phyloP scores from a whole-genome alignment of 2,113 vertebrate genomes.

The Nannobrachium achirus region DNA sequence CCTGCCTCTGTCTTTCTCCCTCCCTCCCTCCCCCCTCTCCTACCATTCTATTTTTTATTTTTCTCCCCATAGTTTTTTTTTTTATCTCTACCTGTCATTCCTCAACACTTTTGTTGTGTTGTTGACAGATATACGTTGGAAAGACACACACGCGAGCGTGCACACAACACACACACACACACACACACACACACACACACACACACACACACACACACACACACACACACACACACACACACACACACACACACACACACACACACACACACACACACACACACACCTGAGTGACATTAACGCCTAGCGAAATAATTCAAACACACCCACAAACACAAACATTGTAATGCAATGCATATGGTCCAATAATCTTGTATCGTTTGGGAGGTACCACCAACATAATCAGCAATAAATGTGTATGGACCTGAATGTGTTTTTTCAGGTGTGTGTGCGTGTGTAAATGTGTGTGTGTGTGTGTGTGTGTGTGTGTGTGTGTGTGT shows the following conservation, averaged over 20 bases:
- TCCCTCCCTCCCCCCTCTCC: not conserved
- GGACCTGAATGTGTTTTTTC: not conserved
- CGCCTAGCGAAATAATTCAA: not conserved
- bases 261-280: constrained; percentile 1
- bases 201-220: not conserved
- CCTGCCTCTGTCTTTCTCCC: constrained; percentile 21
- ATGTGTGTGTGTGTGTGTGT: not conserved
- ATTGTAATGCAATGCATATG: not conserved
- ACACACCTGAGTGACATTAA: constrained; percentile 10
- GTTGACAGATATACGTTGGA: not conserved
- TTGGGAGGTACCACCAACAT: not conserved
- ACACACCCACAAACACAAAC: not conserved
- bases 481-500: constrained; percentile 9
- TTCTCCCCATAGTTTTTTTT: not conserved
- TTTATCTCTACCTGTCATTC: not conserved
- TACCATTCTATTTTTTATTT: not conserved
- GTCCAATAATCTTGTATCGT: not conserved
- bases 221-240: too few relatives aligned
- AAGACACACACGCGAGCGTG: too few relatives aligned
- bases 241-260: too few relatives aligned
- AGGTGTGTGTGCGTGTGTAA: not conserved
- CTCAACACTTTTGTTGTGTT: not conserved
- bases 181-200: not conserved
- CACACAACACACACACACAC: too few relatives aligned
- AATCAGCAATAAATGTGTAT: not conserved